phyloP scores from a whole-genome alignment of 2,797 vertebrate genomes.

The Scleropages formosus region DNA sequence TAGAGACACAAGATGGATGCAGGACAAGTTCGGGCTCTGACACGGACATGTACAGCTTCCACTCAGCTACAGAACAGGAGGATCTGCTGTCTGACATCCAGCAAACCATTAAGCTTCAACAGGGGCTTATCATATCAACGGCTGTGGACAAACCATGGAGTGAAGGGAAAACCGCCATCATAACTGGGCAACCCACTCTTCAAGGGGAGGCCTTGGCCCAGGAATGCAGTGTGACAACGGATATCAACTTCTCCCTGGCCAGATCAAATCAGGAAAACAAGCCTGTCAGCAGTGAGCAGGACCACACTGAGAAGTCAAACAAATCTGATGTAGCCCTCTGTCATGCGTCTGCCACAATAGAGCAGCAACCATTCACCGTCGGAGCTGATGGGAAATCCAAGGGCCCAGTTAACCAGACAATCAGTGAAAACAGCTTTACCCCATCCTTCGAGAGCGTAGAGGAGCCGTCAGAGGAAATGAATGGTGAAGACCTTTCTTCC shows the following conservation, averaged over 20 bases:
- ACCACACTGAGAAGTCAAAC: slow-evolving; percentile 5
- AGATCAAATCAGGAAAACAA: slow-evolving; percentile 35
- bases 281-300: slow-evolving; percentile 11
- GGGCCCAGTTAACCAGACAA: slow-evolving; percentile 54
- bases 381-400: slow-evolving; percentile 56
- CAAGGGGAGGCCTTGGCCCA: slow-evolving; percentile 42
- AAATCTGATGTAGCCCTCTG: slow-evolving; percentile 29
- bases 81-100: slow-evolving; percentile 90
- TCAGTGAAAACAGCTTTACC: slow-evolving; percentile 63
- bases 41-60: slow-evolving; percentile 90
- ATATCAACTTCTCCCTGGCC: slow-evolving; percentile 36
- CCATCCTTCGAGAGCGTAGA: slow-evolving; percentile 65
- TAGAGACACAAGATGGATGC: slow-evolving; percentile 68
- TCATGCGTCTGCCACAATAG: slow-evolving; percentile 40
- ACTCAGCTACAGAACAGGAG: slow-evolving; percentile 85
- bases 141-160: slow-evolving; percentile 39
- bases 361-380: slow-evolving; percentile 31
- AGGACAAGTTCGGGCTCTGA: slow-evolving; percentile 87
- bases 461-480: slow-evolving; percentile 57
- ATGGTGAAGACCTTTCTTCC: slow-evolving; percentile 4
- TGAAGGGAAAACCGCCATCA: not conserved
- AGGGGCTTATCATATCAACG: slow-evolving; percentile 56
- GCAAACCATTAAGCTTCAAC: slow-evolving; percentile 79
- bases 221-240: slow-evolving; percentile 46
- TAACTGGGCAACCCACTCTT: slow-evolving; percentile 12